A percentile compares a stretch with the other conserved stretches of the same genome.
Conservation (phyloP, 2,797 vertebrate genomes). For the Coilia nasus region DNA sequence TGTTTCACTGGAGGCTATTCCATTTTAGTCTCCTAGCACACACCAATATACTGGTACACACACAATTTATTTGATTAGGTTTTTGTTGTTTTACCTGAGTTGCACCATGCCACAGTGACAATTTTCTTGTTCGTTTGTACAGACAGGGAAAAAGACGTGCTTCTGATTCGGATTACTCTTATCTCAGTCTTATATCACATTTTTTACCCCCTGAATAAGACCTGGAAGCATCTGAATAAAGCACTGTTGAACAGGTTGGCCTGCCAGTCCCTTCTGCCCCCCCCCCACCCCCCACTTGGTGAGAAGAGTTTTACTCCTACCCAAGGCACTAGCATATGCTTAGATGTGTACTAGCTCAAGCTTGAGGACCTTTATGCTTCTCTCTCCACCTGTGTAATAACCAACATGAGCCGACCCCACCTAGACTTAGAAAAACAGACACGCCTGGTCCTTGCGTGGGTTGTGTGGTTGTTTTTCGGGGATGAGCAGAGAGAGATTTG, state of each 20-base stretch:
- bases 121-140: too few relatives aligned
- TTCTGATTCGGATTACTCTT: too few relatives aligned
- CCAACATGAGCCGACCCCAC: background rate
- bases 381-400: too few relatives aligned
- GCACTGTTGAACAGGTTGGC: background rate
- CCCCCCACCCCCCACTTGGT: background rate
- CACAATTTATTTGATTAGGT: too few relatives aligned
- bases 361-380: too few relatives aligned
- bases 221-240: background rate
- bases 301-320: too few relatives aligned
- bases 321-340: too few relatives aligned
- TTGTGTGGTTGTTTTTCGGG: background rate
- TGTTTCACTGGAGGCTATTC: background rate
- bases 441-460: background rate
- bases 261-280: background rate
- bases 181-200: background rate
- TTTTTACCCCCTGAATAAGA: background rate
- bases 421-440: background rate
- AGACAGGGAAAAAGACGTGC: too few relatives aligned
- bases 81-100: too few relatives aligned
- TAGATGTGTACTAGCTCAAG: too few relatives aligned
- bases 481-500: background rate
- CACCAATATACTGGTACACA: too few relatives aligned
- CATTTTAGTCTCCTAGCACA: background rate
- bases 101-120: too few relatives aligned